Percentiles rank a stretch among this genome's conserved stretches.
phyloP scores from a whole-genome alignment of 2,113 vertebrate species.

The Benitochromis conjunctus region DNA sequence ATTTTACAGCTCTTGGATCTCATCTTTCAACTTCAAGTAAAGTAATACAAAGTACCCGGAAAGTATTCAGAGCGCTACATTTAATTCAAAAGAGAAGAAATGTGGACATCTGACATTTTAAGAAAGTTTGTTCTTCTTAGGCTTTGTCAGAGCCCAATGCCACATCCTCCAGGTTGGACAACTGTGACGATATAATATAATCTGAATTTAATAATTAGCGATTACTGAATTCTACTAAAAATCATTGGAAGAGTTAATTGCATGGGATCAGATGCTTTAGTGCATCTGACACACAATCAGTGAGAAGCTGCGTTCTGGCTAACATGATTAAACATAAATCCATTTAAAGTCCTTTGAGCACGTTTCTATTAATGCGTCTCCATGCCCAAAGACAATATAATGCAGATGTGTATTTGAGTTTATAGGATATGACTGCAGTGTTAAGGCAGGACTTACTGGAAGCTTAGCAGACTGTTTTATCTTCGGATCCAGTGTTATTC shows the following conservation, averaged over 20 bases:
- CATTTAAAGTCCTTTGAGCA: background rate
- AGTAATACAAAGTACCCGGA: background rate
- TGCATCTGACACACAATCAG: background rate
- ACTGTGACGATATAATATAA: accelerated
- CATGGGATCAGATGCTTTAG: background rate
- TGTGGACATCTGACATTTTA: too few relatives aligned
- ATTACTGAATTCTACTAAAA: background rate
- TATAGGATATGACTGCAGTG: background rate
- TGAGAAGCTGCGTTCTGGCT: background rate
- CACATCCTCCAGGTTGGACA: accelerated
- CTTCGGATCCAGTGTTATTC: background rate
- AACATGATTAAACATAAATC: background rate
- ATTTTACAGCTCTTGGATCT: background rate
- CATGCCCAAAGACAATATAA: background rate
- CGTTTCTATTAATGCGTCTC: background rate
- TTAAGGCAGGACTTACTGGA: background rate
- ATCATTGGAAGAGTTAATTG: background rate
- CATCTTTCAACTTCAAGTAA: background rate
- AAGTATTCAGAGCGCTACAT: background rate
- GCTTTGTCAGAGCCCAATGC: background rate
- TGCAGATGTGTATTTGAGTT: background rate
- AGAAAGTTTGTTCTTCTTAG: background rate
- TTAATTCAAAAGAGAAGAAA: too few relatives aligned
- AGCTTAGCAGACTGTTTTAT: background rate
- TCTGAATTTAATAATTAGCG: background rate